A percentile compares a stretch with the other conserved stretches of the same genome.
Conservation (phyloP, 2,113 vertebrate species). For the Albula glossodonta region DNA sequence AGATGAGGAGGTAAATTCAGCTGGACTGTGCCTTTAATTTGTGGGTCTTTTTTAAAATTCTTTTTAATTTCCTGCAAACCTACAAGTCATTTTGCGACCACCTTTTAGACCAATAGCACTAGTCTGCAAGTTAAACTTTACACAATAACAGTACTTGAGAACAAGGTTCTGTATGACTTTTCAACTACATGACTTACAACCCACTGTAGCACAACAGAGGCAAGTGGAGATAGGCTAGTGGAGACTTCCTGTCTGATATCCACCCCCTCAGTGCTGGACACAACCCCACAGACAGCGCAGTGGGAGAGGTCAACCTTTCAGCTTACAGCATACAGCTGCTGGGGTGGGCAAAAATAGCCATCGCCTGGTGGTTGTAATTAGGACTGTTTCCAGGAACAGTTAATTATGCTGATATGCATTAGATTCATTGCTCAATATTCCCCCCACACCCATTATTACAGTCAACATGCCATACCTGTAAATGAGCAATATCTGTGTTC, state of each 20-base stretch:
- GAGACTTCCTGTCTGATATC: constrained; percentile 18
- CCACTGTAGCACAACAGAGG: neutral
- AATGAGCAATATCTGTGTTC: too few species aligned
- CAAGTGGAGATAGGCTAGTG: neutral
- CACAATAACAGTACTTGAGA: too few species aligned
- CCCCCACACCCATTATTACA: neutral
- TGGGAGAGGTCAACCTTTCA: constrained; percentile 5
- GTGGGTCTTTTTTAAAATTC: too few species aligned
- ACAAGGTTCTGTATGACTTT: too few species aligned
- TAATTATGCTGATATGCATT: neutral
- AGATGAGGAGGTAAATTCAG: too few species aligned
- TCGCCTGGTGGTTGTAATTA: neutral
- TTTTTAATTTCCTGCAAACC: too few species aligned
- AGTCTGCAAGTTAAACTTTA: too few species aligned
- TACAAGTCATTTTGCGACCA: too few species aligned
- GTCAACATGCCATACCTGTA: too few species aligned
- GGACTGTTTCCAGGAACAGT: neutral
- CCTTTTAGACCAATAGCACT: too few species aligned
- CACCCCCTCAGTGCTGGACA: neutral
- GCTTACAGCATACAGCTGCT: neutral
- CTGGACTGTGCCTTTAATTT: too few species aligned
- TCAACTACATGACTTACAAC: too few species aligned
- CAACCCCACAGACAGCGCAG: neutral
- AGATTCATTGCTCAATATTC: neutral
- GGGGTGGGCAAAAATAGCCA: neutral